Conservation (phyloP, 2,797 vertebrate genomes). For the Orientallactaga sibirica region DNA sequence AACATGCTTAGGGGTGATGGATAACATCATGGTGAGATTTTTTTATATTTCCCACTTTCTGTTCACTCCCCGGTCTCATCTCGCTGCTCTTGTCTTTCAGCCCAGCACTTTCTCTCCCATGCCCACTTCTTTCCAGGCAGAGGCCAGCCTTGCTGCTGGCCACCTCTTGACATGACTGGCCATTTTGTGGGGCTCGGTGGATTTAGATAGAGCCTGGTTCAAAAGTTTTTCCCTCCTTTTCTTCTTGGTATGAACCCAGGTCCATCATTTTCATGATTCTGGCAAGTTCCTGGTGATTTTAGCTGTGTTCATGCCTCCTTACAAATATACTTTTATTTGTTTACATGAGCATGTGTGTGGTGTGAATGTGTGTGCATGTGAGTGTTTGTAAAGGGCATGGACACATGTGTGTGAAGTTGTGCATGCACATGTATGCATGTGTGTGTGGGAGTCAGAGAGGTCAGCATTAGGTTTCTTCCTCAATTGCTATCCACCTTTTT, state of each 20-base stretch:
- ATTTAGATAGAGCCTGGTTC: background rate
- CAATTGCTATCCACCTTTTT: too few species aligned
- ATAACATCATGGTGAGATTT: conserved; percentile 40
- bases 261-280: background rate
- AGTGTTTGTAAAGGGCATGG: too few species aligned
- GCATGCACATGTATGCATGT: too few species aligned
- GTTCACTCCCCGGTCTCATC: conserved; percentile 35
- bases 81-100: conserved; percentile 16
- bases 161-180: background rate
- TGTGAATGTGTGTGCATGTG: too few species aligned
- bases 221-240: background rate
- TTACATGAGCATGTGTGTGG: too few species aligned
- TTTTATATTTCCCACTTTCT: conserved; percentile 43
- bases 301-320: background rate
- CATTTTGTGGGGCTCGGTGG: background rate
- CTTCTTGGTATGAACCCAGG: background rate
- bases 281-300: background rate
- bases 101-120: background rate
- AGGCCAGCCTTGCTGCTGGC: conserved; percentile 8
- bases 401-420: too few species aligned
- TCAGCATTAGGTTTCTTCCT: too few species aligned
- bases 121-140: background rate
- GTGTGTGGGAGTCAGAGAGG: too few species aligned
- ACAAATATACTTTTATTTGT: background rate
- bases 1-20: conserved; percentile 49